A percentile compares a stretch with the other conserved stretches of the same genome.
Conservation (phyloP, 1,140 invertebrate genomes). For the Anadara kagoshimensis region DNA sequence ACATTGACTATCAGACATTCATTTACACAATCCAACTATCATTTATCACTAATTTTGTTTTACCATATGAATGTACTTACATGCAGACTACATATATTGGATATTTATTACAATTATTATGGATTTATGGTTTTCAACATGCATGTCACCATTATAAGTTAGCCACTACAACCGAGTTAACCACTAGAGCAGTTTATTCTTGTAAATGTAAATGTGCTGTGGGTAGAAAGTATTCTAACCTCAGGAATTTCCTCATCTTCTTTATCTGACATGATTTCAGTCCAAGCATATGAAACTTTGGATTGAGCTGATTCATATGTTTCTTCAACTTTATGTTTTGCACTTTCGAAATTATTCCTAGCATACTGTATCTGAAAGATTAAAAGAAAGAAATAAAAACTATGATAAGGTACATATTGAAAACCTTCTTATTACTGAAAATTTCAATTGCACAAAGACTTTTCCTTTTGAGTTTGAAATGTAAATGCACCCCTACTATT, state of each 20-base stretch:
- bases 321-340: constrained; percentile 32
- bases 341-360: constrained; percentile 44
- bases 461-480: too few species aligned
- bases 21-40: neutral
- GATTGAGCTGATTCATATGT: constrained; percentile 36
- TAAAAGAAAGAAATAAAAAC: neutral
- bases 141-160: too few species aligned
- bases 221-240: neutral
- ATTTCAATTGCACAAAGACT: neutral
- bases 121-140: too few species aligned
- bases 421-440: neutral
- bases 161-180: too few species aligned
- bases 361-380: constrained; percentile 53
- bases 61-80: neutral
- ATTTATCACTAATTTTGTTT: neutral
- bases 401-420: neutral
- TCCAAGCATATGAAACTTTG: constrained; percentile 37
- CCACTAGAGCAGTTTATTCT: neutral
- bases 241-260: constrained; percentile 14
- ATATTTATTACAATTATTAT: neutral
- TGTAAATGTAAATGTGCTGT: neutral
- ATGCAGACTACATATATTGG: neutral
- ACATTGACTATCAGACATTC: neutral
- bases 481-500: too few species aligned
- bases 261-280: constrained; percentile 44